These are phyloP conservation scores for Prenolepis imparis DNA, from an alignment of 2,888 invertebrate species.

Conservation along the genomic window DNA sequence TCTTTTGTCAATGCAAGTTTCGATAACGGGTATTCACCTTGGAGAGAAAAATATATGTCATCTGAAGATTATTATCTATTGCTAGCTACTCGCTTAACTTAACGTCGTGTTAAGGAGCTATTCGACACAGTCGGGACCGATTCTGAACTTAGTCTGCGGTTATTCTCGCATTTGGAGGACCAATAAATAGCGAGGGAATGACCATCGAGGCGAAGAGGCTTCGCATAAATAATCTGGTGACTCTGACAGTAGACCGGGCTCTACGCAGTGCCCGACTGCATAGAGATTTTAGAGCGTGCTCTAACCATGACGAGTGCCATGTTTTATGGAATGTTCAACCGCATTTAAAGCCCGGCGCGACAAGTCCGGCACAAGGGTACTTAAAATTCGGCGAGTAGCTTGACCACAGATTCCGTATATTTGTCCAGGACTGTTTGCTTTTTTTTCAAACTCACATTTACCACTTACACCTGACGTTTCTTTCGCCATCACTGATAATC, in stretches of 20 bases:
- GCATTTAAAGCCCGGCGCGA: conserved; percentile 78
- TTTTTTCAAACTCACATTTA: conserved; percentile 32
- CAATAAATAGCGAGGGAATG: conserved; percentile 75
- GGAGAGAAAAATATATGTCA: not conserved
- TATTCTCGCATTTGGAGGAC: conserved; percentile 63
- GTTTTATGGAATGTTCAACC: conserved; percentile 82
- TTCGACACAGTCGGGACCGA: conserved; percentile 60
- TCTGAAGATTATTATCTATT: not conserved
- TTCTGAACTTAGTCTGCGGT: conserved; percentile 65
- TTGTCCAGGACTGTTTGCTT: conserved; percentile 57
- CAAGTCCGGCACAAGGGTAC: conserved; percentile 77
- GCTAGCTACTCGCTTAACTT: conserved; percentile 26
- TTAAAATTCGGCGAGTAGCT: conserved; percentile 74
- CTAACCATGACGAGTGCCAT: conserved; percentile 77
- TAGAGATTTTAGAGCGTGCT: conserved; percentile 74
- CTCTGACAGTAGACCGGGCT: conserved; percentile 74
- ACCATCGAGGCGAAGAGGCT: conserved; percentile 70
- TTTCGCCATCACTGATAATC: conserved; percentile 12
- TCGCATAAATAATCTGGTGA: conserved; percentile 78
- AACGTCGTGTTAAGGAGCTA: conserved; percentile 59
- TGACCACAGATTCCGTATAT: conserved; percentile 51
- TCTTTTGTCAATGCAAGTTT: not conserved
- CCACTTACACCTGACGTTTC: conserved; percentile 29
- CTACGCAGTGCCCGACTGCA: conserved; percentile 63
- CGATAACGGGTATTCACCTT: not conserved